Evolutionary conservation across 2,797 vertebrate species (phyloP).

Genomic region (Ataeniobius toweri): DNA sequence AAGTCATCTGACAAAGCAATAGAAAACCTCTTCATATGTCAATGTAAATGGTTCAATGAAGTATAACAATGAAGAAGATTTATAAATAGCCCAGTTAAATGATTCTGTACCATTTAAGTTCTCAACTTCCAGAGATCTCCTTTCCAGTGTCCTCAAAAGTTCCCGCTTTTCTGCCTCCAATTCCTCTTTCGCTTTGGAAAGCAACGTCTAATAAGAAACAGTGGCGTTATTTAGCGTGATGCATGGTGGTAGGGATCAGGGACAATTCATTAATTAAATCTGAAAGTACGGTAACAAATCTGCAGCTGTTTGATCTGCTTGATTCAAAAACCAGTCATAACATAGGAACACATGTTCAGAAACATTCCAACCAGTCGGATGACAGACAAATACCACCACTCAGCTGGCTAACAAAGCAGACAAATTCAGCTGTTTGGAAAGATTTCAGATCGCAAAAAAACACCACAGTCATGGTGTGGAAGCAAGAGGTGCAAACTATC

Average conservation of each 20-base stretch:
- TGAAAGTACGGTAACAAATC: neutral
- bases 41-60: neutral
- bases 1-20: constrained; percentile 85
- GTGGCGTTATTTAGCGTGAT: neutral
- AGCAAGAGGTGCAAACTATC: too few species aligned
- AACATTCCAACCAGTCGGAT: neutral
- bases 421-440: too few species aligned
- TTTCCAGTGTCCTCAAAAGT: constrained; percentile 90
- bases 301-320: neutral
- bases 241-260: neutral
- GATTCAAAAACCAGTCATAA: neutral
- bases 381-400: neutral
- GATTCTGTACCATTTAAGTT: constrained; percentile 86
- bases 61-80: neutral
- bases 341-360: neutral
- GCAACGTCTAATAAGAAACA: constrained; percentile 76
- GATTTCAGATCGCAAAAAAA: too few species aligned
- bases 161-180: constrained; percentile 94
- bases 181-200: constrained; percentile 90
- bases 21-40: neutral
- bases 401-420: too few species aligned
- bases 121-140: constrained; percentile 88
- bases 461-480: too few species aligned
- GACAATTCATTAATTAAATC: neutral
- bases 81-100: neutral